Evolutionary conservation across 2,888 invertebrate species (phyloP).

Genomic region (Apotomis turbidana): DNA sequence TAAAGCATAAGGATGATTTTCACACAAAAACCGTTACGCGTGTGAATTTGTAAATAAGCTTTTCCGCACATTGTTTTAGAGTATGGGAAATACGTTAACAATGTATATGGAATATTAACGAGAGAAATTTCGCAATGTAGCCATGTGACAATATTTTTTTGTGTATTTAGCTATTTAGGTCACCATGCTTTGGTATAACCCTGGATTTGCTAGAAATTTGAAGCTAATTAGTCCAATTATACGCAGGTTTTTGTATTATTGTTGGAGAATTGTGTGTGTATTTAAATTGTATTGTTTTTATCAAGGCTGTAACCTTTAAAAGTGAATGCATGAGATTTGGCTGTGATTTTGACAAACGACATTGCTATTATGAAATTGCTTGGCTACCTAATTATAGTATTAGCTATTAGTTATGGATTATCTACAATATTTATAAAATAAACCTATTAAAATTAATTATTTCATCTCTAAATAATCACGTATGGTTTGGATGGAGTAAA

Average conservation of each 20-base stretch:
- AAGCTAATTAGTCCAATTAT: conserved; percentile 16
- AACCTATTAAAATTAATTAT: too few relatives aligned
- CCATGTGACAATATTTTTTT: conserved; percentile 54
- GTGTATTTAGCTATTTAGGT: conserved; percentile 53
- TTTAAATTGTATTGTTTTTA: conserved; percentile 31
- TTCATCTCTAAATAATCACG: too few relatives aligned
- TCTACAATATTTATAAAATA: too few relatives aligned
- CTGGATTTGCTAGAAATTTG: conserved; percentile 15
- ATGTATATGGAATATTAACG: conserved; percentile 56
- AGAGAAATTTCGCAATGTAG: conserved; percentile 55
- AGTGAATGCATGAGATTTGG: conserved; percentile 28
- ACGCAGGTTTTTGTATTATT: neutral
- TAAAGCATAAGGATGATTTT: conserved; percentile 20
- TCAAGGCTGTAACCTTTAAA: conserved; percentile 33
- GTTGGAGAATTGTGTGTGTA: conserved; percentile 5
- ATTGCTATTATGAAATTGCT: conserved; percentile 12
- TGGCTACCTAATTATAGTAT: neutral
- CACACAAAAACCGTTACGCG: conserved; percentile 10
- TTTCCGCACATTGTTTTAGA: conserved; percentile 53
- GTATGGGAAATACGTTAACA: conserved; percentile 58
- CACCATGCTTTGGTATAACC: conserved; percentile 43
- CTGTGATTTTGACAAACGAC: conserved; percentile 13
- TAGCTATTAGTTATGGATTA: neutral
- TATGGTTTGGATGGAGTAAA: too few relatives aligned
- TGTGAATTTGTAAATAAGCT: conserved; percentile 43